Evolutionary conservation across 2,888 invertebrate species (phyloP), one percentile per base, ranked within the genome.

Genomic region (Syrphus vitripennis): DNA sequence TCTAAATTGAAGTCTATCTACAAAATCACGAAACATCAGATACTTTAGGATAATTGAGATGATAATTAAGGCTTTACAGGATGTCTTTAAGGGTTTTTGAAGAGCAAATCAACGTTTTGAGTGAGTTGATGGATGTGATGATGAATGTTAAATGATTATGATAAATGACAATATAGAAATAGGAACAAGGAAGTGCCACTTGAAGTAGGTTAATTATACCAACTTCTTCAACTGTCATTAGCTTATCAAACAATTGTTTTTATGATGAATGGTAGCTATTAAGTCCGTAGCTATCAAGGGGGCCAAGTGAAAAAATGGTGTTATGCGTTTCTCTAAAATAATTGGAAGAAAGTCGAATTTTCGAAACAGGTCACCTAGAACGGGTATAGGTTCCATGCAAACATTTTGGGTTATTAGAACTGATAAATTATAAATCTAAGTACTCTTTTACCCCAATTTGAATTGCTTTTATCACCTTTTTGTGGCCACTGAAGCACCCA

Each of bases 41-140:
- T 81, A 69, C 71, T 84, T 55, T 31, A 21, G 34, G 81, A 84
- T 84, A 84, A 84, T 77, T 81, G 84, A 81, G 81, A 77, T 55
- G 81, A 81, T 84, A 81, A 84, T 84, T 81, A 84, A 76, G 81
- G 29, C 70, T 31, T 29, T 74, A 19, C 16, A 55, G 16, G 42
- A 61, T 71, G 10, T 24, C 19, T 31, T 0, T 57, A 10, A 40
- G 65, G 48, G 21, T 76, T 21, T 34, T n/a, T n/a, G 55, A 29
- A 21, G 57, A 45, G 42, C 7, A 65, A 42, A 69, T 63, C 69
- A 74, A 70, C 42, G 21, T n/a, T 79, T 79, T 53, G n/a, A n/a
- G n/a, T 29, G 37, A 34, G 21, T 65, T 71, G 84, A 84, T 84
- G 37, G 84, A 84, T 84, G 81, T 16, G 71, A 59, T 67, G 67